These are phyloP conservation scores for Lasioglossum calceatum DNA, from an alignment of 2,888 invertebrate species.

Conservation along the genomic window DNA sequence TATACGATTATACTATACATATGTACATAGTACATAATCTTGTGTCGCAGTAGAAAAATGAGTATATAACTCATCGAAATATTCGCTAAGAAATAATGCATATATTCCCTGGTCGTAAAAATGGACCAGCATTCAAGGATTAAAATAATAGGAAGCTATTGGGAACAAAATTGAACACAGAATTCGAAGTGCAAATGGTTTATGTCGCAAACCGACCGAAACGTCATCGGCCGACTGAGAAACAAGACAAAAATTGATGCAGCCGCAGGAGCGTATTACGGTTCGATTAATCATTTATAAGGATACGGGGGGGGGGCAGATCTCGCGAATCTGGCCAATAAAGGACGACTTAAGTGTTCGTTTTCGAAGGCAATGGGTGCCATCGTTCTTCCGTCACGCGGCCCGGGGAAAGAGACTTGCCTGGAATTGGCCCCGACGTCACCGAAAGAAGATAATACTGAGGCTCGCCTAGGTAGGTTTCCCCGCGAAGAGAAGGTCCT, in stretches of 20 bases:
- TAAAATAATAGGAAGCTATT: too few species aligned
- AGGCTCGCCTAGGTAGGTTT: conserved; percentile 49
- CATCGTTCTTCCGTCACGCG: conserved; percentile 38
- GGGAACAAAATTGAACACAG: not conserved
- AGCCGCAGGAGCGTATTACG: not conserved
- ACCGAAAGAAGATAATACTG: conserved; percentile 74
- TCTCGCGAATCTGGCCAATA: conserved; percentile 29
- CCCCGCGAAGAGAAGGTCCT: conserved; percentile 48
- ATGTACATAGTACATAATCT: not conserved
- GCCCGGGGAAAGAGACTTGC: conserved; percentile 58
- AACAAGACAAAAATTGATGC: not conserved
- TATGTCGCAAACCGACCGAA: fast-evolving
- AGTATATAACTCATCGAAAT: not conserved
- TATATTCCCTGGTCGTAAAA: not conserved
- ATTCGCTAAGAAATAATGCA: not conserved
- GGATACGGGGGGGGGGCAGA: not conserved
- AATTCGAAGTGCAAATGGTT: not conserved
- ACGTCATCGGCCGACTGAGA: not conserved
- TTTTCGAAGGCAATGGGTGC: conserved; percentile 29
- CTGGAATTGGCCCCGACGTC: conserved; percentile 75
- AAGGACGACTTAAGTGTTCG: conserved; percentile 43
- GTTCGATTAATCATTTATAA: conserved; percentile 4
- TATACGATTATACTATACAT: not conserved
- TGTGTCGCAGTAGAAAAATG: not conserved
- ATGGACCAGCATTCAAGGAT: not conserved